phyloP scores from a whole-genome alignment of 2,888 invertebrate species.

The Chrysomela aeneicollis region DNA sequence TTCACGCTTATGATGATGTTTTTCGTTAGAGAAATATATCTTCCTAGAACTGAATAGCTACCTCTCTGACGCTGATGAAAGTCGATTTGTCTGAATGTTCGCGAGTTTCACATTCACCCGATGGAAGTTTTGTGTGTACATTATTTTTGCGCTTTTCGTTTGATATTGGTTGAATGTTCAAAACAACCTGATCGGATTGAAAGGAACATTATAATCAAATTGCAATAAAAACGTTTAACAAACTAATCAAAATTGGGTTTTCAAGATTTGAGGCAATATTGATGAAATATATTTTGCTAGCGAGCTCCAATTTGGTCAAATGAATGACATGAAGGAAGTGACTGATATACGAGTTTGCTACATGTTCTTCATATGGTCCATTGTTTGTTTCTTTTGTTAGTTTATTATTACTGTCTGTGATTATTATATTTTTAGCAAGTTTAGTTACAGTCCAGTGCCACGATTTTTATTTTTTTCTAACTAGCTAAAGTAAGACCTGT shows the following conservation, averaged over 20 bases:
- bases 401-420: slow-evolving; percentile 39
- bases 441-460: slow-evolving; percentile 45
- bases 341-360: neutral
- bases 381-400: slow-evolving; percentile 30
- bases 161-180: slow-evolving; percentile 39
- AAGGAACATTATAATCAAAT: slow-evolving; percentile 36
- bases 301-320: slow-evolving; percentile 21
- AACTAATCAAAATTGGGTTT: slow-evolving; percentile 42
- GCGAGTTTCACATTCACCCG: neutral
- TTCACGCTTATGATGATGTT: neutral
- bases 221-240: slow-evolving; percentile 40
- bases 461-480: slow-evolving; percentile 44
- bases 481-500: slow-evolving; percentile 37
- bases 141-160: slow-evolving; percentile 27
- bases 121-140: slow-evolving; percentile 14
- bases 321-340: neutral
- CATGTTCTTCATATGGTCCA: neutral
- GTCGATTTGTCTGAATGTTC: neutral
- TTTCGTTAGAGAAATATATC: neutral
- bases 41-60: slow-evolving; percentile 42
- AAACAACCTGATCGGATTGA: slow-evolving; percentile 35
- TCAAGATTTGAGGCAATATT: slow-evolving; percentile 41
- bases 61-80: slow-evolving; percentile 47
- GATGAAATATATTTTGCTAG: slow-evolving; percentile 25
- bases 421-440: slow-evolving; percentile 39